phyloP scores from a whole-genome alignment of 92 coral and sea anemone genomes.

The Pocillopora grandis region DNA sequence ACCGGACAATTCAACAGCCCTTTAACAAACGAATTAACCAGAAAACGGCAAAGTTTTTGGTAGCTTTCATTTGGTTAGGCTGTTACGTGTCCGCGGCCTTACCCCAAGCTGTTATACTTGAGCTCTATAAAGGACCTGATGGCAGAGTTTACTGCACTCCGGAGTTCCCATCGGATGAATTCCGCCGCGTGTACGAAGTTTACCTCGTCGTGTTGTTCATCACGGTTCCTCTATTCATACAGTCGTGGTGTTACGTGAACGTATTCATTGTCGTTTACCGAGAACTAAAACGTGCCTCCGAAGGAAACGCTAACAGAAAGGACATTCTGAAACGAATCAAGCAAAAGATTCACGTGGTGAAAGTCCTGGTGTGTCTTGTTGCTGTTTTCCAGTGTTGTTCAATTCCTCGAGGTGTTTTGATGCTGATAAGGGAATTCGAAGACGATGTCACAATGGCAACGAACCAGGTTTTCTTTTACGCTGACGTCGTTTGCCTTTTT shows the following conservation, averaged over 20 bases:
- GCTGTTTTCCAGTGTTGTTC: constrained; percentile 65
- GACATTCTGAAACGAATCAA: constrained; percentile 21
- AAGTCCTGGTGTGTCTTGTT: constrained; percentile 54
- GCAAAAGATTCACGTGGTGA: constrained; percentile 47
- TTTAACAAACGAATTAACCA: constrained; percentile 56
- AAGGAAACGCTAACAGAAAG: background rate
- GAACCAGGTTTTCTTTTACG: constrained; percentile 35
- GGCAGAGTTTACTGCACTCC: constrained; percentile 19
- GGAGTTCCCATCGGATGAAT: constrained; percentile 23
- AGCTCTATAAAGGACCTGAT: background rate
- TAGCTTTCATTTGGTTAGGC: constrained; percentile 58
- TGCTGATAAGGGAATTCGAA: constrained; percentile 58
- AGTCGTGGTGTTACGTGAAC: constrained; percentile 50
- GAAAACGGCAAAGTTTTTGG: constrained; percentile 42
- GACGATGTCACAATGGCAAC: background rate
- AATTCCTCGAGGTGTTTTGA: constrained; percentile 69
- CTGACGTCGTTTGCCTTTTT: constrained; percentile 48
- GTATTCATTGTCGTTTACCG: constrained; percentile 34
- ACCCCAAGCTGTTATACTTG: constrained; percentile 56
- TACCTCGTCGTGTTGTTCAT: constrained; percentile 51
- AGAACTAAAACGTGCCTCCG: constrained; percentile 17
- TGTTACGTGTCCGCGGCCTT: constrained; percentile 60
- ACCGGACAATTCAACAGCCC: constrained; percentile 68
- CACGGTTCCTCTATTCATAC: constrained; percentile 46
- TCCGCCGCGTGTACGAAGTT: constrained; percentile 43